These are phyloP conservation scores for Urocyon cinereoargenteus DNA, from an alignment of 2,797 vertebrate species.

Conservation along the genomic window DNA sequence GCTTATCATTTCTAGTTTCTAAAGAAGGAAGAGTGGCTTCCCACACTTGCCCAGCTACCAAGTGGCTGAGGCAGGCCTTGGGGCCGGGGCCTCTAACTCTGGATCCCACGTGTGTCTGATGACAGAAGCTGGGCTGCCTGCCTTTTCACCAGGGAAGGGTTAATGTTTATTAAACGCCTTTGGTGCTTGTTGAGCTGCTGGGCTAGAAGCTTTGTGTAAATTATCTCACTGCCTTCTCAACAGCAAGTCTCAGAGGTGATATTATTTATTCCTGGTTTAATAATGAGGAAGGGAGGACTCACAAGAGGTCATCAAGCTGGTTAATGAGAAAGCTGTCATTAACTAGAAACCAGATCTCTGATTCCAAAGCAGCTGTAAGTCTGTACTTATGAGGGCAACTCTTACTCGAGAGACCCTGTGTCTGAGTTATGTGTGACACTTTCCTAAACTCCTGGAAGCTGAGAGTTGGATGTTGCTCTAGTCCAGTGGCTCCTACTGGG, in stretches of 20 bases:
- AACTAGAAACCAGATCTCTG: neutral
- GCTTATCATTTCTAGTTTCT: neutral
- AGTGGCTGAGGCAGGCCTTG: neutral
- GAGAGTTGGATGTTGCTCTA: neutral
- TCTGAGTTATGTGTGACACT: neutral
- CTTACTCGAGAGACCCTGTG: neutral
- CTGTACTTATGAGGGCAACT: neutral
- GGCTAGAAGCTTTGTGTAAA: neutral
- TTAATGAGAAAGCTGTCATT: neutral
- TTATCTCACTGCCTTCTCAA: neutral
- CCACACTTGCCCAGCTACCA: neutral
- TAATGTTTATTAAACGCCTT: neutral
- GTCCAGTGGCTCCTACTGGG: neutral
- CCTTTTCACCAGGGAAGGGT: conserved; percentile 26
- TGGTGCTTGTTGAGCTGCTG: neutral
- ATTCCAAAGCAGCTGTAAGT: neutral
- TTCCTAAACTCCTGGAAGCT: neutral
- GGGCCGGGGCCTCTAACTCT: neutral
- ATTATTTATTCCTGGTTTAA: conserved; percentile 24
- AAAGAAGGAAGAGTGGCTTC: neutral
- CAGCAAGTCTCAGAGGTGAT: neutral
- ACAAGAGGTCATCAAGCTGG: neutral
- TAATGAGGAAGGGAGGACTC: conserved; percentile 41
- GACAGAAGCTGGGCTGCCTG: neutral
- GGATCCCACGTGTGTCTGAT: neutral